phyloP scores from a whole-genome alignment of 2,888 invertebrate genomes.

The Gnatocerus cornutus region DNA sequence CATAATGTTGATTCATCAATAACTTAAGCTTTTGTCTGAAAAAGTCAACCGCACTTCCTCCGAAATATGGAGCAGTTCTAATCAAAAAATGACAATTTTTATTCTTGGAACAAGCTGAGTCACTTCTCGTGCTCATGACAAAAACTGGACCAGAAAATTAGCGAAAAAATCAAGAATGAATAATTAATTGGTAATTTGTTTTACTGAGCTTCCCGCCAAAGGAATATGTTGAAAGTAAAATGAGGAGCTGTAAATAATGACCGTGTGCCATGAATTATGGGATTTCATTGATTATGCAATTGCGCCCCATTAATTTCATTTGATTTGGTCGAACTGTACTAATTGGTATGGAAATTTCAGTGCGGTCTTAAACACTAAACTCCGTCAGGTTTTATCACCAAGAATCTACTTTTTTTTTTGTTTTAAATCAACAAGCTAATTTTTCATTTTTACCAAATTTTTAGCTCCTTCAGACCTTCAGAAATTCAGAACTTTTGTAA shows the following conservation, averaged over 20 bases:
- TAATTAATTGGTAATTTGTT: slow-evolving; percentile 26
- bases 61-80: slow-evolving; percentile 16
- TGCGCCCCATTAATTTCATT: slow-evolving; percentile 31
- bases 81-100: slow-evolving; percentile 29
- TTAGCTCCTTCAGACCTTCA: no score
- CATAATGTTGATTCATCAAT: slow-evolving; percentile 43
- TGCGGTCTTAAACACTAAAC: no score
- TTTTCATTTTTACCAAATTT: no score
- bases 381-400: no score
- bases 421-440: no score
- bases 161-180: slow-evolving; percentile 15
- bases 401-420: no score
- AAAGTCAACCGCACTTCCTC: slow-evolving; percentile 42
- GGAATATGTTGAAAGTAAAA: slow-evolving; percentile 36
- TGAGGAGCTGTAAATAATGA: slow-evolving; percentile 35
- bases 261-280: slow-evolving; percentile 29
- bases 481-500: no score
- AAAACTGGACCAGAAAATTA: no score
- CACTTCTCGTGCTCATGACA: background rate
- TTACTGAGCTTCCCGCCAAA: slow-evolving; percentile 26
- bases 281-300: slow-evolving; percentile 36
- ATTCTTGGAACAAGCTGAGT: slow-evolving; percentile 14
- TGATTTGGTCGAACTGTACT: slow-evolving; percentile 17
- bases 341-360: slow-evolving; percentile 27
- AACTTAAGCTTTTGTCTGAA: slow-evolving; percentile 12